phyloP scores from a whole-genome alignment of 1,140 invertebrate genomes.

The Drosophila serrata region DNA sequence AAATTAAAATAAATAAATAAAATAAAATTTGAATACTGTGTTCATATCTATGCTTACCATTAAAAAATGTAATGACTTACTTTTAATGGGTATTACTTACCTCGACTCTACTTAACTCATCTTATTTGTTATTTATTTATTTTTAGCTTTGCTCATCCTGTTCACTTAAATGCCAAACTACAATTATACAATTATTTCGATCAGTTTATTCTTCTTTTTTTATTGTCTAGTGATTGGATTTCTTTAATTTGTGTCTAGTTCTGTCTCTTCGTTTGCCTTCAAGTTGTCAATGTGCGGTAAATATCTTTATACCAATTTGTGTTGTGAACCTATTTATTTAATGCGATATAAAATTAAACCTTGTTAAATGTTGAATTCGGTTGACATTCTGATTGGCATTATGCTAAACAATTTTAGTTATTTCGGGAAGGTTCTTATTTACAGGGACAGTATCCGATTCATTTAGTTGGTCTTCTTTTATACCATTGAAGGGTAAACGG shows the following conservation, averaged over 20 bases:
- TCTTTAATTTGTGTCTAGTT: slow-evolving; percentile 47
- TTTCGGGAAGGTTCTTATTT: slow-evolving; percentile 54
- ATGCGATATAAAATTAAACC: slow-evolving; percentile 61
- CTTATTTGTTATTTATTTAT: slow-evolving; percentile 34
- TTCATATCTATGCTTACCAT: slow-evolving; percentile 49
- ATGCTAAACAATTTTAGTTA: slow-evolving; percentile 44
- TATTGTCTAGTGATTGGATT: slow-evolving; percentile 34
- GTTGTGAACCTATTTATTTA: slow-evolving; percentile 26
- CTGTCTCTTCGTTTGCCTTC: slow-evolving; percentile 32
- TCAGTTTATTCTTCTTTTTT: slow-evolving; percentile 33
- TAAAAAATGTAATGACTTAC: not conserved
- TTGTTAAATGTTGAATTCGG: slow-evolving; percentile 51
- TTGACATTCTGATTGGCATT: slow-evolving; percentile 64
- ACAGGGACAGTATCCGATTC: slow-evolving; percentile 10
- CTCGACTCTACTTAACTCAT: not conserved
- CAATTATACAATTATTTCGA: slow-evolving; percentile 69
- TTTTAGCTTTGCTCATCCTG: slow-evolving; percentile 45
- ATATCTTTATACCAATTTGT: slow-evolving; percentile 55
- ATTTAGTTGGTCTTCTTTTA: slow-evolving; percentile 3
- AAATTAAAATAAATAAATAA: too few species aligned
- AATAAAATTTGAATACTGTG: too few species aligned
- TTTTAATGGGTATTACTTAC: slow-evolving; percentile 3
- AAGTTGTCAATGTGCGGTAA: slow-evolving; percentile 35
- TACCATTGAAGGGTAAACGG: slow-evolving; percentile 6
- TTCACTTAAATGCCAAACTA: slow-evolving; percentile 64